phyloP scores from a whole-genome alignment of 2,113 vertebrate species.

The Nothobranchius furzeri region DNA sequence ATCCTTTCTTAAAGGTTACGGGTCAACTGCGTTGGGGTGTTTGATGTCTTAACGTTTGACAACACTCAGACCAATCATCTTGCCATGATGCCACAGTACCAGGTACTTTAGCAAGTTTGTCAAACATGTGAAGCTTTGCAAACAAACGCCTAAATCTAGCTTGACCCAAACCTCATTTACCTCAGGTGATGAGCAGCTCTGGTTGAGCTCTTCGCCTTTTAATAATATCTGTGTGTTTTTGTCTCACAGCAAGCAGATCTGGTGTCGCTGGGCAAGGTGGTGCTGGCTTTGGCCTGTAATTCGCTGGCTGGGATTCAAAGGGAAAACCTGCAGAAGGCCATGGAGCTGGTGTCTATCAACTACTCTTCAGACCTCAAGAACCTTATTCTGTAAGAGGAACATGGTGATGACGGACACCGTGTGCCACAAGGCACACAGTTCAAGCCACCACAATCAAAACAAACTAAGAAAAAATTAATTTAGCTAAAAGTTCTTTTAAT shows the following conservation, averaged over 20 bases:
- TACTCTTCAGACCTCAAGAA: conserved; percentile 99
- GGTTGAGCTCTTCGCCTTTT: no score
- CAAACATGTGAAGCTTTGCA: not conserved
- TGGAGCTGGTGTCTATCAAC: conserved; percentile 99
- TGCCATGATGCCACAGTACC: conserved; percentile 98
- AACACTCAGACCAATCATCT: conserved; percentile 98
- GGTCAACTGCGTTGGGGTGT: conserved; percentile 96
- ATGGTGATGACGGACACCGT: no score
- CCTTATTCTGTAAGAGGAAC: conserved; percentile 94
- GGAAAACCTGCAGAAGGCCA: conserved; percentile 98
- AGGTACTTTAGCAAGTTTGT: conserved; percentile 79
- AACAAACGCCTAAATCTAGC: not conserved
- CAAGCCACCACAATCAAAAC: no score
- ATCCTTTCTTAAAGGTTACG: conserved; percentile 86
- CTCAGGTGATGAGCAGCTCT: not conserved
- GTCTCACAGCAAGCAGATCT: conserved; percentile 94
- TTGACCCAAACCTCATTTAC: not conserved
- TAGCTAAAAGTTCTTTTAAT: no score
- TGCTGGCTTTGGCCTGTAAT: conserved; percentile 97
- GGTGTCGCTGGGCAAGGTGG: conserved; percentile 98
- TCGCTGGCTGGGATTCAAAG: conserved; percentile 98
- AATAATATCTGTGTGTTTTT: not conserved
- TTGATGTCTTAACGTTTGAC: conserved; percentile 99
- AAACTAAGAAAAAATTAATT: no score
- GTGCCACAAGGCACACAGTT: no score